phyloP scores from a whole-genome alignment of 2,888 invertebrate genomes.

The Muschampia plurimacula region DNA sequence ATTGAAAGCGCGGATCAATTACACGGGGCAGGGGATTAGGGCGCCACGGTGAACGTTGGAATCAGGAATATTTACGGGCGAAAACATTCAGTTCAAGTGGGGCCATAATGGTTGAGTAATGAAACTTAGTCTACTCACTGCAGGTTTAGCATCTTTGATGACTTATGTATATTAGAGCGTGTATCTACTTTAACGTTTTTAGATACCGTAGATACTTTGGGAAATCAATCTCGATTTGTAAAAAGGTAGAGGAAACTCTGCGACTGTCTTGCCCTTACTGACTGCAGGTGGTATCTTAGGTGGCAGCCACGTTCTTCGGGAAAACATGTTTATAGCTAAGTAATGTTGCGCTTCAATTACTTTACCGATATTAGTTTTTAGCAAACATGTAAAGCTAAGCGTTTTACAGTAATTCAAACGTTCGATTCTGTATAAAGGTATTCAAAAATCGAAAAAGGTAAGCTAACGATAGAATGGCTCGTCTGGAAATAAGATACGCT shows the following conservation, averaged over 20 bases:
- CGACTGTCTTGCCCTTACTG: no score
- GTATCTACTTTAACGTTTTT: background rate
- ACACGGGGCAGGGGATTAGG: conserved; percentile 56
- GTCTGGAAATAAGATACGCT: background rate
- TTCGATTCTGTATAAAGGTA: no score
- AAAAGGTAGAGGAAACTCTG: no score
- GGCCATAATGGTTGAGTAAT: background rate
- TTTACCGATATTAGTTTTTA: no score
- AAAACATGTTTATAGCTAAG: no score
- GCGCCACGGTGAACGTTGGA: conserved; percentile 54
- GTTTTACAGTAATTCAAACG: no score
- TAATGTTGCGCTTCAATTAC: no score
- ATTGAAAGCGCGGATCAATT: conserved; percentile 32
- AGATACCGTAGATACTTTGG: background rate
- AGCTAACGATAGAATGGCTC: background rate
- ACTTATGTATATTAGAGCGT: background rate
- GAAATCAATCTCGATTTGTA: background rate
- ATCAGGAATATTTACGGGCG: conserved; percentile 61
- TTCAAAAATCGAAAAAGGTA: background rate
- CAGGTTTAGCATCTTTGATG: background rate
- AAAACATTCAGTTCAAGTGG: conserved; percentile 36
- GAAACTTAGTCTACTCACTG: background rate
- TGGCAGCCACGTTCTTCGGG: no score
- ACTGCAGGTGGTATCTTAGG: no score
- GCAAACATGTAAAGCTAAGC: no score